Percentiles rank a stretch among this genome's conserved stretches.
Conservation (phyloP, 1,140 invertebrate species). For the Dryas iulia region DNA sequence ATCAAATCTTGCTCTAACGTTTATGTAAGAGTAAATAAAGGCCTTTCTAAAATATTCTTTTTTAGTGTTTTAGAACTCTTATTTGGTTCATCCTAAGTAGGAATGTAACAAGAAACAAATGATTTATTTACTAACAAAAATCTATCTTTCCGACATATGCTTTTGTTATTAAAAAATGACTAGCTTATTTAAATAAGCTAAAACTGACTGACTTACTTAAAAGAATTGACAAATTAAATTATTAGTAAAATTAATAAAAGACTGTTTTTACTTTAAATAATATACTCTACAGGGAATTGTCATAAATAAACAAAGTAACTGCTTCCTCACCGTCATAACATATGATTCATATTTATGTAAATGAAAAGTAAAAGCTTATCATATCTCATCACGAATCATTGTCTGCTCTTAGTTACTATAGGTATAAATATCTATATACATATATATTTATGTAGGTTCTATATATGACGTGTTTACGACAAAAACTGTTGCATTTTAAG, state of each 20-base stretch:
- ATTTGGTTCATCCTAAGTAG: too few relatives aligned
- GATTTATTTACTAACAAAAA: too few relatives aligned
- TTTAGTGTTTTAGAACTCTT: too few relatives aligned
- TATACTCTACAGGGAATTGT: background rate
- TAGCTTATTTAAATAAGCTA: too few relatives aligned
- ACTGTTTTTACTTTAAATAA: background rate
- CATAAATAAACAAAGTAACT: background rate
- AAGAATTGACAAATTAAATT: background rate
- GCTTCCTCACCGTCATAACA: background rate
- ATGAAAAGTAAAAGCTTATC: conserved; percentile 1
- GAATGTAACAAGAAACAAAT: too few relatives aligned
- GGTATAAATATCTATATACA: too few relatives aligned
- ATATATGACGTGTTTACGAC: background rate
- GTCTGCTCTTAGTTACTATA: background rate
- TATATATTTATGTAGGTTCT: background rate
- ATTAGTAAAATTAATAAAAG: background rate
- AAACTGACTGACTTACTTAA: too few relatives aligned
- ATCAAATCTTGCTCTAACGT: too few relatives aligned
- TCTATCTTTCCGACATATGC: too few relatives aligned
- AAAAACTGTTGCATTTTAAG: background rate
- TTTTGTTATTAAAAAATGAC: too few relatives aligned
- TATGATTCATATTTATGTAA: background rate
- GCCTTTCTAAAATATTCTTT: too few relatives aligned
- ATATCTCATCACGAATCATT: background rate
- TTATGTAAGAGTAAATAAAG: too few relatives aligned